Evolutionary conservation across 2,888 invertebrate genomes (phyloP).

Genomic region (Myathropa florea): DNA sequence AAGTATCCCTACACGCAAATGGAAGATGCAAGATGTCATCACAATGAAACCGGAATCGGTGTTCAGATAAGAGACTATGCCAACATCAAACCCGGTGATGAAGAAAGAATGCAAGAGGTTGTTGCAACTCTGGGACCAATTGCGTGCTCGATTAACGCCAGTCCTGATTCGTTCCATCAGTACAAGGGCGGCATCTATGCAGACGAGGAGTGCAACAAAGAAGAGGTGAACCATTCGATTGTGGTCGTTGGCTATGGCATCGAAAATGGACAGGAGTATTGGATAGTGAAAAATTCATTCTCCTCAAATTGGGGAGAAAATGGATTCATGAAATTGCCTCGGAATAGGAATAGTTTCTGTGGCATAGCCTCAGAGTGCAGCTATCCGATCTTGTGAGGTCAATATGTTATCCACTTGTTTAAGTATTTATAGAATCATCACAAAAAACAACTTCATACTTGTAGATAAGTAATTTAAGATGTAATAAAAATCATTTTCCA

Average conservation of each 20-base stretch:
- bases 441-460: no score
- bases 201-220: constrained; percentile 77
- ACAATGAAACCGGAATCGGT: constrained; percentile 75
- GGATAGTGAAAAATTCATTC: constrained; percentile 79
- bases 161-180: constrained; percentile 76
- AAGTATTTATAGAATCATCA: constrained; percentile 48
- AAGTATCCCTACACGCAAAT: constrained; percentile 78
- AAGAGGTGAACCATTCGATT: constrained; percentile 78
- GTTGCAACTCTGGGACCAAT: constrained; percentile 78
- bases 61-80: constrained; percentile 77
- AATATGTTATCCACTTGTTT: background rate
- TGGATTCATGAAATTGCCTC: constrained; percentile 77
- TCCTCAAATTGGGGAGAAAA: constrained; percentile 79
- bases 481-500: constrained; percentile 18
- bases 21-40: constrained; percentile 75
- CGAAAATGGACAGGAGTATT: constrained; percentile 78
- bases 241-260: constrained; percentile 79
- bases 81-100: constrained; percentile 78
- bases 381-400: constrained; percentile 77
- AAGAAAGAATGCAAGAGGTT: constrained; percentile 79
- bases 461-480: background rate
- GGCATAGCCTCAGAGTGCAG: constrained; percentile 80
- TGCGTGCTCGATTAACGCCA: constrained; percentile 78
- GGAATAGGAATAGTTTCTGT: constrained; percentile 78
- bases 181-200: constrained; percentile 78